Base-by-base conservation (phyloP, 1,140 invertebrate species). In the Drosophila lowei region DNA sequence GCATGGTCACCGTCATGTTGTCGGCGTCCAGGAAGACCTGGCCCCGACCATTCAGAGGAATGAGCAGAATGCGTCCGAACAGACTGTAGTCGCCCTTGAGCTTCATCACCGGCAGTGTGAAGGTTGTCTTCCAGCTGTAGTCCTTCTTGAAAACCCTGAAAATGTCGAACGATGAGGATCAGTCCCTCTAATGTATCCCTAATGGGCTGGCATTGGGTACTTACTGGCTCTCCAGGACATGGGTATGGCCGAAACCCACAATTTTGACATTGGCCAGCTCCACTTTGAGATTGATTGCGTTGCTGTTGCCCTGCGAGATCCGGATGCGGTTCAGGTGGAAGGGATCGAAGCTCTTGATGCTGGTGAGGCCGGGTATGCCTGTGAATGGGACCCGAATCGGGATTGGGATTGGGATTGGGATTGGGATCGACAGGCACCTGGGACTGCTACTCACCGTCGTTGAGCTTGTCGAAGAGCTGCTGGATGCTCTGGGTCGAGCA, bases 81-180 rank as follows among this genome's bases (percentile, higher is more conserved):
- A 95, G 90, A 74, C 94, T 93, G 77, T 95, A 95, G 38, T 94
- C 93, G 2, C 94, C 94, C 79, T 95, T 94, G 25, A 95, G 94
- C 81, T 94, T 93, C 84, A 95, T 92, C 86, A 93, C 93, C 9
- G 94, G 94, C 34, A 95, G 90, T 58, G 92, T 91, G 34, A 95
- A 91, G 75, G 93, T 94, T 2, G 94, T 95, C 62, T 93, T 93
- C 91, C 95, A 95, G 72, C 94, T 93, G 71, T 93, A 94, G 15
- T 93, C 94, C 89, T 94, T 93, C 18, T 93, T 41, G 92, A 90
- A 90, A 0, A 95, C 94, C 60, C 93, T 94, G 86, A 41, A 23
- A 48, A 18, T n/a, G 21, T 21, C 2, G 18, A 4, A n/a, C 0
- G 25, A 11, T 47, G 16, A 25, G 25, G 16, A 3, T 41, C 23